A percentile compares a stretch with the other conserved stretches of the same genome.
Evolutionary conservation across 2,113 vertebrate species (phyloP).

Genomic region (Recurvirostra avosetta): DNA sequence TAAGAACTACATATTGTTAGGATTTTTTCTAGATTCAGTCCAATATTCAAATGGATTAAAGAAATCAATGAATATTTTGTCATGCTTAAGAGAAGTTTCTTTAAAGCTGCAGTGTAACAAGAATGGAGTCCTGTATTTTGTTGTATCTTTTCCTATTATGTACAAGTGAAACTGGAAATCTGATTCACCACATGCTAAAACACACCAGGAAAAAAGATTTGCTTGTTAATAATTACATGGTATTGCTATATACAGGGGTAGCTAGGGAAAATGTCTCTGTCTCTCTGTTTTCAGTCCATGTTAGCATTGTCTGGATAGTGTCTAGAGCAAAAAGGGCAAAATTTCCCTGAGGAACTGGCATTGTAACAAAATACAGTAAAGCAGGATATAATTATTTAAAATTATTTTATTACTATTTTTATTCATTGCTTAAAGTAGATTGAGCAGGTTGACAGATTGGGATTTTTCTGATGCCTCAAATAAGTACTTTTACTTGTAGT

Average conservation of each 20-base stretch:
- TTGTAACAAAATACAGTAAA: not conserved
- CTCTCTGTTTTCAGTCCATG: not conserved
- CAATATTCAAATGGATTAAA: not conserved
- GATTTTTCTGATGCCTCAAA: not conserved
- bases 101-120: not conserved
- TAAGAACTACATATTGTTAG: not conserved
- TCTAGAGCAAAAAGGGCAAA: not conserved
- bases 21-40: not conserved
- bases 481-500: not conserved
- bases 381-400: not conserved
- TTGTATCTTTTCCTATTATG: not conserved
- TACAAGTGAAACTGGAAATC: not conserved
- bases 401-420: not conserved
- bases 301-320: not conserved
- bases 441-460: not conserved
- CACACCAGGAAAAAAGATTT: not conserved
- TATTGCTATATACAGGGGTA: not conserved
- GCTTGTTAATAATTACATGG: fast-evolving
- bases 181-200: not conserved
- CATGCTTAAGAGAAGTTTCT: not conserved
- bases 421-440: not conserved
- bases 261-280: not conserved
- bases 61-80: not conserved
- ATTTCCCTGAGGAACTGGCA: not conserved
- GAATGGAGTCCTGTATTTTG: not conserved